Evolutionary conservation across 2,888 invertebrate species (phyloP), one percentile per base, ranked within the genome.

Genomic region (Acutogordius australiensis): DNA sequence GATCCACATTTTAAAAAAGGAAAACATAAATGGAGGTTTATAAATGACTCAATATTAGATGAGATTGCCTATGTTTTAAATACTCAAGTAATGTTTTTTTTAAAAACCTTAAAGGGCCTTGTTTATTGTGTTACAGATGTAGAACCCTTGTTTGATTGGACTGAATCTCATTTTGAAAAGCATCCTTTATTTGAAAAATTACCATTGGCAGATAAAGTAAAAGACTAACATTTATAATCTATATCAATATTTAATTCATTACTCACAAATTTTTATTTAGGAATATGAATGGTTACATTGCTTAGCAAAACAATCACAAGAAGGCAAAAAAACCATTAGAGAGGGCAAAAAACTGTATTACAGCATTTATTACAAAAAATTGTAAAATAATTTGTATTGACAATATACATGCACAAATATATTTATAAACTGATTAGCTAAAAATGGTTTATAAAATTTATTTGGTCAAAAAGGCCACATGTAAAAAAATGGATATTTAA

Each of bases 1-100:
- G 97, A 97, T 74, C 97, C 97, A 30, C 97, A 99, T 74, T 99
- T 99, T 71, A 99, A 97, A 71, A 87, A 82, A 68, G 81, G 88
- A 0, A 97, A 97, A 73, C 90, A 94, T 69, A 97, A 97, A 72
- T 97, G 97, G 97, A 77, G 97, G 62, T 97, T 99, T 63, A 86
- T 99, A 63, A 94, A 86, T 69, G 79, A 81, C 66, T 81, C 81
- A 65, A 74, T 94, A 37, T 74, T 99, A 27, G 84, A 91, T 1
- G 97, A 97, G 73, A 99, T 97, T 76, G 94, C 94, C 0, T 97
- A 86, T 74, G 80, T 88, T 45, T 74, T 97, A 61, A 77, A 78
- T 61, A 2, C 29, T 28, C 29, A 57, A 29, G 23, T 29, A 18
- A 30, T 30, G 13, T 62, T 63, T 23, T 26, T 26, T 60, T 13